phyloP scores from a whole-genome alignment of 1,140 invertebrate genomes.

The Tetramorium simillimum region DNA sequence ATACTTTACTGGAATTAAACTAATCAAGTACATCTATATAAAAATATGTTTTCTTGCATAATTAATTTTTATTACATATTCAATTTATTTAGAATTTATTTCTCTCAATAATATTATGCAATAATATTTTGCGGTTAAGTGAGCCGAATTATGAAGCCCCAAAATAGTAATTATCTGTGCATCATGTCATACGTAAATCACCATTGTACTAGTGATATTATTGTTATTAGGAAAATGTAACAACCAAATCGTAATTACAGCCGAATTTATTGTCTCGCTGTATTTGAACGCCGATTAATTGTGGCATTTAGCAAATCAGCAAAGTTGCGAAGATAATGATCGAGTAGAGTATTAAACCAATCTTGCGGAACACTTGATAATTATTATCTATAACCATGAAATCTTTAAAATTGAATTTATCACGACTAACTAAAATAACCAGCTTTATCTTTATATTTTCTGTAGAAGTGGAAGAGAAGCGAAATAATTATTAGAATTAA shows the following conservation, averaged over 20 bases:
- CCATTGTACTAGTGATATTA: conserved; percentile 53
- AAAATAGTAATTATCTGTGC: conserved; percentile 17
- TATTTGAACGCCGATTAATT: conserved; percentile 62
- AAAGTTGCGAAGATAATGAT: conserved; percentile 11
- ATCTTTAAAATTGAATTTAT: not conserved
- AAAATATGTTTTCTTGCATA: not conserved
- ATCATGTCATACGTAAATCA: conserved; percentile 43
- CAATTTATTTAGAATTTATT: not conserved
- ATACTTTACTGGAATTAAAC: not conserved
- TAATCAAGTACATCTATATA: not conserved
- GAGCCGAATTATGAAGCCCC: not conserved
- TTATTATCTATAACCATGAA: not conserved
- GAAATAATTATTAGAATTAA: not conserved
- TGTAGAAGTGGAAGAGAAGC: not conserved
- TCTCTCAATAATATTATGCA: not conserved
- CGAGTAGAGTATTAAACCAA: conserved; percentile 38
- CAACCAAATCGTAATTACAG: conserved; percentile 49
- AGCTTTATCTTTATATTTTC: not conserved
- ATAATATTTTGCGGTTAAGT: not conserved
- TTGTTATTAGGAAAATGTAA: conserved; percentile 55
- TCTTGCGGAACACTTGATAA: not conserved
- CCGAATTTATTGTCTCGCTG: conserved; percentile 50
- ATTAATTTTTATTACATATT: not conserved
- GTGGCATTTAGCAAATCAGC: conserved; percentile 62
- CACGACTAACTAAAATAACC: not conserved